Conservation (phyloP, 2,888 invertebrate genomes). For the Drosophila austrosaltans region DNA sequence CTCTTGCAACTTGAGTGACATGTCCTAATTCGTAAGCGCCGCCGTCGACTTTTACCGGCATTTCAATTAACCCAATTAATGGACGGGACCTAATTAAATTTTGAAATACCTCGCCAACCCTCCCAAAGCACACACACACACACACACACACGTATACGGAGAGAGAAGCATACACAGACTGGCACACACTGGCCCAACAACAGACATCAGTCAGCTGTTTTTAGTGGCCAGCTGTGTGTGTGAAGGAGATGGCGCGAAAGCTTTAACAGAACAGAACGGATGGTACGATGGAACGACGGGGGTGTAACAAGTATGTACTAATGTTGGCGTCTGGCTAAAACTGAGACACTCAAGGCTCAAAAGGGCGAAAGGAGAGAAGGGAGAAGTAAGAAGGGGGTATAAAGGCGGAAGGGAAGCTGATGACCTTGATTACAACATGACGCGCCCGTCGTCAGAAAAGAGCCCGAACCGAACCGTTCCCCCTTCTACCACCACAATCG, state of each 20-base stretch:
- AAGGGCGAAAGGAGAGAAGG: constrained; percentile 42
- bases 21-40: constrained; percentile 75
- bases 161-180: constrained; percentile 20
- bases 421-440: constrained; percentile 76
- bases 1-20: constrained; percentile 61
- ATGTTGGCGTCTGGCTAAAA: constrained; percentile 72
- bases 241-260: constrained; percentile 66
- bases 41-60: constrained; percentile 79
- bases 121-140: constrained; percentile 35
- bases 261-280: constrained; percentile 31
- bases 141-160: constrained; percentile 30
- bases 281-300: constrained; percentile 9
- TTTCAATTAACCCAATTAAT: constrained; percentile 83
- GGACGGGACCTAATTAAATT: constrained; percentile 82
- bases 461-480: constrained; percentile 2
- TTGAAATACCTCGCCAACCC: constrained; percentile 70
- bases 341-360: constrained; percentile 59
- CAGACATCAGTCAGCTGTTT: constrained; percentile 72
- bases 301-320: constrained; percentile 57
- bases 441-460: constrained; percentile 25
- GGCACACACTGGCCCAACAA: constrained; percentile 20
- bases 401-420: constrained; percentile 50
- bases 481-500: neutral
- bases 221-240: constrained; percentile 63
- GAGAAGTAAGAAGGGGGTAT: constrained; percentile 36